Conservation (phyloP, 1,140 invertebrate genomes). For the Sipha flava region DNA sequence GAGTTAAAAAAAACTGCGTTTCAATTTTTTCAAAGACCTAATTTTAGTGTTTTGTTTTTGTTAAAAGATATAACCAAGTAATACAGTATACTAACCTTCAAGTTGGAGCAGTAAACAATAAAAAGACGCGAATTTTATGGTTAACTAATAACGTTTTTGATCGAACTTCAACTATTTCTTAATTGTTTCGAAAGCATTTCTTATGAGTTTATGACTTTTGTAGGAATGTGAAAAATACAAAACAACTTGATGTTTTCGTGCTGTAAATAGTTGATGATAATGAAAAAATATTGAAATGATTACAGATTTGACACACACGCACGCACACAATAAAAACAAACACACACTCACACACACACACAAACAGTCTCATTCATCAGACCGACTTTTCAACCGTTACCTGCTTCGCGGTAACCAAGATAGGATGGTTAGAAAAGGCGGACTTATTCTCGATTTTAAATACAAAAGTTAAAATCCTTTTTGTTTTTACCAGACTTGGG, state of each 20-base stretch:
- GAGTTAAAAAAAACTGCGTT: slow-evolving; percentile 15
- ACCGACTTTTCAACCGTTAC: too few relatives aligned
- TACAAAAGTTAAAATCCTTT: too few relatives aligned
- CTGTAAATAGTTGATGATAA: not conserved
- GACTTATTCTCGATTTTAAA: too few relatives aligned
- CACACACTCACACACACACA: too few relatives aligned
- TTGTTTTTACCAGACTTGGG: too few relatives aligned
- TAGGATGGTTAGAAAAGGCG: too few relatives aligned
- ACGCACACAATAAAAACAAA: too few relatives aligned
- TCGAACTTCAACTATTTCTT: slow-evolving; percentile 8
- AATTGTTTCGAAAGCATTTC: not conserved
- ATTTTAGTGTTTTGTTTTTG: not conserved
- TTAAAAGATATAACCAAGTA: not conserved
- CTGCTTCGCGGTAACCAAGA: too few relatives aligned
- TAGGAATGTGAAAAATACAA: too few relatives aligned
- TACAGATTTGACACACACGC: too few relatives aligned
- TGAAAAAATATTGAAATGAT: not conserved
- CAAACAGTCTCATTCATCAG: too few relatives aligned
- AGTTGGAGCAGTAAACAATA: not conserved
- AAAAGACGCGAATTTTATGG: not conserved
- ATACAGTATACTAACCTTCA: slow-evolving; percentile 18
- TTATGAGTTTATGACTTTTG: not conserved
- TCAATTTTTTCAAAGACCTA: slow-evolving; percentile 5
- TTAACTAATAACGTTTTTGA: not conserved
- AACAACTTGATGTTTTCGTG: too few relatives aligned